Percentiles rank a stretch among this genome's conserved stretches.
These are phyloP conservation scores for Lordiphosa stackelbergi DNA, from an alignment of 1,140 invertebrate species.

Conservation along the genomic window DNA sequence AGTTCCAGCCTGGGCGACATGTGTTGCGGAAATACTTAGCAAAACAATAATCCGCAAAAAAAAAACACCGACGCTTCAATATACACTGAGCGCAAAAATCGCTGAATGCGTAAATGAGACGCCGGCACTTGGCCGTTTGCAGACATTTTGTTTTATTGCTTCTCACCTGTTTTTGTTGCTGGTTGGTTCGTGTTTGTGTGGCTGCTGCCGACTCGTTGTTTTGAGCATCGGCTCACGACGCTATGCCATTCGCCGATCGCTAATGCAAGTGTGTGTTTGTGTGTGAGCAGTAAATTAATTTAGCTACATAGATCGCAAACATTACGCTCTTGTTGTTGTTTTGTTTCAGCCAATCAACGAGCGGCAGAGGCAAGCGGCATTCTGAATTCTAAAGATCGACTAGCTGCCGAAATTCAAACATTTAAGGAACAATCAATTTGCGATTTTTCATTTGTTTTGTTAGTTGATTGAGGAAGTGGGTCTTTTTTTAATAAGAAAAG, in stretches of 20 bases:
- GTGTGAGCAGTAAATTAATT: constrained; percentile 7
- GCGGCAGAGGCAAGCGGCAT: constrained; percentile 5
- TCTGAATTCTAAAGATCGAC: not conserved
- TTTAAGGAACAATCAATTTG: too few relatives aligned
- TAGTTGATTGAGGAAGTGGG: too few relatives aligned
- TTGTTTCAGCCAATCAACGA: constrained; percentile 54
- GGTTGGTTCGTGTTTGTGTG: constrained; percentile 16
- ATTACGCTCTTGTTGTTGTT: constrained; percentile 10
- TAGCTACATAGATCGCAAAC: constrained; percentile 27
- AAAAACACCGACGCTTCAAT: constrained; percentile 1
- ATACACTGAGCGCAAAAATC: not conserved
- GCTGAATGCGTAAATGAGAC: not conserved
- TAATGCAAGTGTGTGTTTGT: constrained; percentile 10
- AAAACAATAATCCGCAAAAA: constrained; percentile 38
- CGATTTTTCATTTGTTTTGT: too few relatives aligned
- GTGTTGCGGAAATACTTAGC: constrained; percentile 72
- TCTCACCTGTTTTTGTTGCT: constrained; percentile 29
- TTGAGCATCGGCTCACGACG: constrained; percentile 53
- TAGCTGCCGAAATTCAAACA: too few relatives aligned
- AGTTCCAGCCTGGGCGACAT: constrained; percentile 55
- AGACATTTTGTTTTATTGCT: constrained; percentile 47
- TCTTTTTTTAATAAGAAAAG: too few relatives aligned
- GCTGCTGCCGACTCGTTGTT: constrained; percentile 12
- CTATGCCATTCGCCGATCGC: constrained; percentile 57
- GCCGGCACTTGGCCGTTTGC: not conserved